Conservation (phyloP, 2,113 vertebrate species). For the Macrotis lagotis region DNA sequence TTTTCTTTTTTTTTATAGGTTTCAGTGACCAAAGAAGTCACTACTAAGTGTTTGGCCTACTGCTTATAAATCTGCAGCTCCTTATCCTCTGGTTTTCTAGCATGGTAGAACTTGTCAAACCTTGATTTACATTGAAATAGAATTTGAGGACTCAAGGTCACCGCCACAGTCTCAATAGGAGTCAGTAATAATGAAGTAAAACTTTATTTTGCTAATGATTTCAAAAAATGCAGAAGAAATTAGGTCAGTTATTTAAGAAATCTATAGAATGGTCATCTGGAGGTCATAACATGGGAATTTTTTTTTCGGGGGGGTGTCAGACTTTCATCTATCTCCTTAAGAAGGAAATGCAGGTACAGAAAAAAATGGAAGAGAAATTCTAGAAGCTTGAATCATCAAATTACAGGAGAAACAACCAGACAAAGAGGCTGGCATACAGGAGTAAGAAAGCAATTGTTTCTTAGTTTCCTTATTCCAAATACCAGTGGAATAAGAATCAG, state of each 20-base stretch:
- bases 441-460: neutral
- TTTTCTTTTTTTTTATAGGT: neutral
- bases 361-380: neutral
- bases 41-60: neutral
- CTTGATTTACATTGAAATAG: too few species aligned
- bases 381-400: neutral
- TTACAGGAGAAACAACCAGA: neutral
- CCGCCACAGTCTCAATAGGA: too few species aligned
- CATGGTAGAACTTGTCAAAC: too few species aligned
- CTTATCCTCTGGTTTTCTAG: too few species aligned
- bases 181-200: too few species aligned
- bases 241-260: neutral
- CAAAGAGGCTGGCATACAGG: neutral
- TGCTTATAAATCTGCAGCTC: too few species aligned
- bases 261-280: neutral
- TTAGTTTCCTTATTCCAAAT: too few species aligned
- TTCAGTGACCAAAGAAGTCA: neutral
- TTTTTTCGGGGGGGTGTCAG: neutral
- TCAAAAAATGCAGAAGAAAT: neutral
- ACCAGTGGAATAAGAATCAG: neutral
- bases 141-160: too few species aligned
- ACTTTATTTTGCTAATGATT: neutral
- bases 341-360: neutral
- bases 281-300: neutral
- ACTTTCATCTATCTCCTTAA: neutral